Evolutionary conservation across 2,113 vertebrate genomes (phyloP), one percentile per base, ranked within the genome.

Genomic region (Grantiella picta): DNA sequence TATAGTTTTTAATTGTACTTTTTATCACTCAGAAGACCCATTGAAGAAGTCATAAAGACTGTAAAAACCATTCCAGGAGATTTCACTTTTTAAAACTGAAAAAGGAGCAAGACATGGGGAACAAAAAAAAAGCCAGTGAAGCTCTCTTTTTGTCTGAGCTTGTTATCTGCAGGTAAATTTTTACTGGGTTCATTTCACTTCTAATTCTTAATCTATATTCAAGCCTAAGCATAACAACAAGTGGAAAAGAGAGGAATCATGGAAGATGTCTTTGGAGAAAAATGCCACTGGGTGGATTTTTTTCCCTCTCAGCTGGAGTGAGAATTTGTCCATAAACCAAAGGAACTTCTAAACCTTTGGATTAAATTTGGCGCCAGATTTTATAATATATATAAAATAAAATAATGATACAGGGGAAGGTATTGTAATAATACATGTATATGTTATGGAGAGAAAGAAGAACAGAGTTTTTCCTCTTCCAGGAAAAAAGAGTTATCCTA

Each of bases 171-270:
- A 87, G 71, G 45, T 90, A 90, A 86, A 75, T 91, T 72, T 88
- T 95, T 71, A 72, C 63, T 80, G 44, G 65, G 35, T 77, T 95
- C 77, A 70, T 86, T 95, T 92, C 21, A 54, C 63, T 89, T 86
- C 91, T 89, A 95, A 88, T 96, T 96, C 81, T 92, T 91, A 94
- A 90, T 95, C 76, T 90, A 68, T 86, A 86, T 91, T 90, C 85
- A 92, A 92, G 22, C 22, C 21, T 29, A 94, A 72, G 40, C 82
- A 42, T 77, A 95, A 79, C 61, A 94, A 49, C 38, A 65, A 89
- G 42, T 42, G 19, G n/a, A 33, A 50, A 65, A 73, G 49, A 85
- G 17, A 7, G 13, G 75, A 76, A 27, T 72, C 50, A 35, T 52
- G 35, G 53, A 84, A 75, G 57, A 65, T 2, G 15, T 80, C 88